Percentiles rank a stretch among this genome's conserved stretches.
These are phyloP conservation scores for Stegana nigrithorax DNA, from an alignment of 2,888 invertebrate species.

Conservation along the genomic window DNA sequence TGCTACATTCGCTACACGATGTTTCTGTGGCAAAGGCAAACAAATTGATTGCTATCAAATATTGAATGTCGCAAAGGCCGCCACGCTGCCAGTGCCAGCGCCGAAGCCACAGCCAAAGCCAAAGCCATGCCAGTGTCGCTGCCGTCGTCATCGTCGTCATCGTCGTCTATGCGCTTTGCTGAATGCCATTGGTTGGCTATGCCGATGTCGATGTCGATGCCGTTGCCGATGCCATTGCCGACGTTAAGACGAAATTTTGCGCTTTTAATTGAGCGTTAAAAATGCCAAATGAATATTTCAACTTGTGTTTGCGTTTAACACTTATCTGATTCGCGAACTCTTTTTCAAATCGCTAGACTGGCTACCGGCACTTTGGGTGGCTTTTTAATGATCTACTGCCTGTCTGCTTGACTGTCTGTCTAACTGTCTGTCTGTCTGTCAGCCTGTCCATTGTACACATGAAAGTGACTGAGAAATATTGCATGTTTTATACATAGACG, in stretches of 20 bases:
- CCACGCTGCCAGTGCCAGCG: background rate
- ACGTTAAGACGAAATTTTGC: slow-evolving; percentile 9
- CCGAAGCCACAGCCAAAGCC: background rate
- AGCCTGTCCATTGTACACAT: slow-evolving; percentile 20
- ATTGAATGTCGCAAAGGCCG: background rate
- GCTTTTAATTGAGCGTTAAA: slow-evolving; percentile 16
- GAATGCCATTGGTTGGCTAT: too few relatives aligned
- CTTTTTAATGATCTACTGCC: slow-evolving; percentile 21
- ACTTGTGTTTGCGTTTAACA: background rate
- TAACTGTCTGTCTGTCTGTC: slow-evolving; percentile 25
- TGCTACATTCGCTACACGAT: background rate
- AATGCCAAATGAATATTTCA: slow-evolving; percentile 1
- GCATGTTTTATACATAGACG: slow-evolving; percentile 39
- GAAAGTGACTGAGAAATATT: slow-evolving; percentile 1
- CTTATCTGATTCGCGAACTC: slow-evolving; percentile 52
- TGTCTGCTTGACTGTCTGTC: slow-evolving; percentile 8
- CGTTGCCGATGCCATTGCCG: background rate
- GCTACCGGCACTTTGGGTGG: slow-evolving; percentile 44
- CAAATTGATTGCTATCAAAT: slow-evolving; percentile 10
- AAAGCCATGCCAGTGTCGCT: background rate
- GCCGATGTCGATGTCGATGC: too few relatives aligned
- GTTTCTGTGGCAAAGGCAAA: too few relatives aligned
- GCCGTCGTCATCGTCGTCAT: background rate
- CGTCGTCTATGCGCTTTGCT: too few relatives aligned
- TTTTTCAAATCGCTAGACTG: slow-evolving; percentile 1